These are phyloP conservation scores for Trinorchestia longiramus DNA, from an alignment of 1,140 invertebrate species.

Conservation along the genomic window DNA sequence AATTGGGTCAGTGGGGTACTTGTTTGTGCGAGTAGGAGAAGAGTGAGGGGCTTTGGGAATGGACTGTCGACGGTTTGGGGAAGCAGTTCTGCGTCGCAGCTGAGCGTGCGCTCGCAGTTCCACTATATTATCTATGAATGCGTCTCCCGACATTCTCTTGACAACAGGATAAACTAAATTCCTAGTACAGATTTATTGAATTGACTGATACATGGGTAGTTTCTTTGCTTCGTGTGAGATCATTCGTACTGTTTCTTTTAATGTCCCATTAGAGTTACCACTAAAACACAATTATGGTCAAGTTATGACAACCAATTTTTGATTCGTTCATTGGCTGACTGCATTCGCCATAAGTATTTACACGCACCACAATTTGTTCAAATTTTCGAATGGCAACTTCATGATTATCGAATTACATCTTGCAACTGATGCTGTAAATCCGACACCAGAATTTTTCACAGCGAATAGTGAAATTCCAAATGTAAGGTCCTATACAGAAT, in stretches of 20 bases:
- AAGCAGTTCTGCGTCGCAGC: conserved; percentile 26
- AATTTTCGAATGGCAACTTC: too few relatives aligned
- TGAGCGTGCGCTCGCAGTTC: conserved; percentile 34
- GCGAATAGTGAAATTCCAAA: too few relatives aligned
- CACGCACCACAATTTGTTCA: background rate
- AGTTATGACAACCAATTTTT: background rate
- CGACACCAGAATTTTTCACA: too few relatives aligned
- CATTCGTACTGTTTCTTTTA: background rate
- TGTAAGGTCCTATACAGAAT: too few relatives aligned
- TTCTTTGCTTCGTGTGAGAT: background rate
- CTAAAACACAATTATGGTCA: background rate
- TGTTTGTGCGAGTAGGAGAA: conserved; percentile 56
- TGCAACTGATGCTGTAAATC: too few relatives aligned
- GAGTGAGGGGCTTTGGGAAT: background rate
- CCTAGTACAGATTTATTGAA: background rate
- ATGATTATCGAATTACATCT: too few relatives aligned
- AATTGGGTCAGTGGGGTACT: conserved; percentile 64
- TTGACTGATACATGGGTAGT: background rate
- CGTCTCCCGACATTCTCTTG: conserved; percentile 10
- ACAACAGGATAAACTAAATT: background rate
- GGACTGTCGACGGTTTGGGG: background rate
- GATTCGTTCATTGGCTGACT: background rate
- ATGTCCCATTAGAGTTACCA: background rate
- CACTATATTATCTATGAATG: background rate
- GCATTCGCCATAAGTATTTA: background rate